Conservation (phyloP, 2,888 invertebrate genomes). For the Lepidonotus clava region DNA sequence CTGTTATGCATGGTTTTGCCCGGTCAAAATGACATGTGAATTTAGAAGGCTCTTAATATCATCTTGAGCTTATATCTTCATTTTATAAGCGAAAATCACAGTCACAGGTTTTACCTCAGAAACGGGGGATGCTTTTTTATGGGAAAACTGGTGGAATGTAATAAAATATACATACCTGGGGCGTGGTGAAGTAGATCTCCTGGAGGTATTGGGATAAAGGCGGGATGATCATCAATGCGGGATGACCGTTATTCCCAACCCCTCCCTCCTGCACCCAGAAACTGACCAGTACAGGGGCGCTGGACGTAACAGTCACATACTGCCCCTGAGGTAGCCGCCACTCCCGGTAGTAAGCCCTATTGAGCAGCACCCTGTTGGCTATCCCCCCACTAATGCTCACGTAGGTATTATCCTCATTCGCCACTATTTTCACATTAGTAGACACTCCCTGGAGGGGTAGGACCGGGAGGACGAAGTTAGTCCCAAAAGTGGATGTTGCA, state of each 20-base stretch:
- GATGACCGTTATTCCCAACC: neutral
- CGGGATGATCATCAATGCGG: neutral
- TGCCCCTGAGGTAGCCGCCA: neutral
- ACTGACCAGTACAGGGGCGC: constrained; percentile 4
- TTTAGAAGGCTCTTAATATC: no score
- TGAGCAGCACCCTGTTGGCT: neutral
- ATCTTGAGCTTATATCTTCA: no score
- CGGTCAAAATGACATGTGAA: no score
- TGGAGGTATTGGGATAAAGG: constrained; percentile 19
- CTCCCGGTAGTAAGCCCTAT: neutral
- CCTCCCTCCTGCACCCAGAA: constrained; percentile 1
- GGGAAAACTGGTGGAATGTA: no score
- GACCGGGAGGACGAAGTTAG: constrained; percentile 25
- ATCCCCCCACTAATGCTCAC: neutral
- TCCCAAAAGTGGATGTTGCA: neutral
- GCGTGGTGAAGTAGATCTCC: neutral
- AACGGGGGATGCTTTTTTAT: neutral
- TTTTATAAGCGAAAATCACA: no score
- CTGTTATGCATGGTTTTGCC: no score
- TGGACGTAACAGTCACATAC: neutral
- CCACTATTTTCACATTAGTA: constrained; percentile 15
- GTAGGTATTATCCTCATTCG: neutral
- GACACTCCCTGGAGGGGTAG: neutral
- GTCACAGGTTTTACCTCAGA: no score
- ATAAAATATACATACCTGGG: neutral